Base-by-base conservation (phyloP, 2,113 vertebrate species). In the Saimiri boliviensis region DNA sequence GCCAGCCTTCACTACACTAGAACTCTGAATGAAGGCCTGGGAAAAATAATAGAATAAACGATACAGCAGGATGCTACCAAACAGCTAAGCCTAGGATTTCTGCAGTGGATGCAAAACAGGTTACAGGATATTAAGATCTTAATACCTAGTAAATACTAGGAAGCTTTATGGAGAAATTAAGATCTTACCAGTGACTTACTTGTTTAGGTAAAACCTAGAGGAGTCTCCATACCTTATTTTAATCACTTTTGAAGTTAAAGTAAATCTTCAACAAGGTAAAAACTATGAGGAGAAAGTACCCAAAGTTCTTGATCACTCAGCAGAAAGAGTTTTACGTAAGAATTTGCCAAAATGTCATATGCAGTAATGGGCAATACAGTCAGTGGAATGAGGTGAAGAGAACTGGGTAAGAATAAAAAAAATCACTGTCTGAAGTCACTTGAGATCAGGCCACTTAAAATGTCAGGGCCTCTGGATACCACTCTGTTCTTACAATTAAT, bases 131-230 rank as follows among this genome's bases (percentile, higher is more conserved):
- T 0, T 0, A 73, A 74, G 37, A 60, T 0, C 23, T 32, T 23
- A 54, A 45, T 35, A 63, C 17, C 12, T 30, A 47, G 23, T 37
- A 82, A 32, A 66, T 63, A 23, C 2, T 8, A 20, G 20, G 40
- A 32, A 16, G 21, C 14, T 73, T 80, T n/a, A 63, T 17, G 56
- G 71, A 95, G 30, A 87, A 95, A 66, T 73, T 84, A 73, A 21
- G 30, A 60, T 8, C 42, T 81, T 54, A n/a, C 21, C 30, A n/a
- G 30, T 66, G 73, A 52, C 13, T 86, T n/a, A 45, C 0, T 25
- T 17, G 37, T 17, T 54, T 74, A 42, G 8, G 12, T 47, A 60
- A 58, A 47, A 45, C 2, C 37, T 40, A 23, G 16, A 79, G 54
- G 25, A 1, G 6, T 63, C 17, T 86, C 37, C 37, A 74, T 12